A percentile compares a stretch with the other conserved stretches of the same genome.
phyloP scores from a whole-genome alignment of 2,888 invertebrate species.

The Amitus sp. region DNA sequence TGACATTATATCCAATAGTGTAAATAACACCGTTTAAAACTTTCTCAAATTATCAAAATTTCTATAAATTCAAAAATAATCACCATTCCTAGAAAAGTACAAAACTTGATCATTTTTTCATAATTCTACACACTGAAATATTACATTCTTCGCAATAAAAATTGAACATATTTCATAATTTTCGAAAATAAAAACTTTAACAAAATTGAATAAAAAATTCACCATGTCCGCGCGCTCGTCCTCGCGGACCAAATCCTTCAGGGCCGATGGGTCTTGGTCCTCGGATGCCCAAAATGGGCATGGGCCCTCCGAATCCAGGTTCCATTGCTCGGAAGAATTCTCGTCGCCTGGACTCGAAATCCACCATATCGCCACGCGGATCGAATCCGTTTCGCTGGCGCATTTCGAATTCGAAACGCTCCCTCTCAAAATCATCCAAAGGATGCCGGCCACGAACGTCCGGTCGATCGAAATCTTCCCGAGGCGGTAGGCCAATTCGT shows the following conservation, averaged over 20 bases:
- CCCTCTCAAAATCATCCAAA: constrained; percentile 58
- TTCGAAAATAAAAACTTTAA: too few relatives aligned
- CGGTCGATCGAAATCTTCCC: constrained; percentile 57
- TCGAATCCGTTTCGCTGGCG: constrained; percentile 59
- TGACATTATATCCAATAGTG: too few relatives aligned
- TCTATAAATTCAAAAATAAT: too few relatives aligned
- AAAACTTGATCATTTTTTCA: too few relatives aligned
- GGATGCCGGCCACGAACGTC: constrained; percentile 53
- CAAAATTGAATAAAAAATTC: too few relatives aligned
- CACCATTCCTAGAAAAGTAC: too few relatives aligned
- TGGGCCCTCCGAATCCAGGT: constrained; percentile 32
- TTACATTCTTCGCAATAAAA: too few relatives aligned
- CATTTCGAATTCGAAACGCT: constrained; percentile 60
- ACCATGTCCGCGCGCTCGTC: constrained; percentile 60
- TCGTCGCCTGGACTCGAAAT: constrained; percentile 58
- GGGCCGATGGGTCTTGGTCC: constrained; percentile 62
- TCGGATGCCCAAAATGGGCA: constrained; percentile 58
- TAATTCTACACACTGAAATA: too few relatives aligned
- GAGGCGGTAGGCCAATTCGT: constrained; percentile 39
- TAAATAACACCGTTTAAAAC: too few relatives aligned
- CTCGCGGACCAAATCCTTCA: constrained; percentile 61
- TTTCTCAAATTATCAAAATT: too few relatives aligned
- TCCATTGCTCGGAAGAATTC: constrained; percentile 61
- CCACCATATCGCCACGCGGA: constrained; percentile 60
- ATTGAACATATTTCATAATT: too few relatives aligned